These are phyloP conservation scores for Spinus olivaceus DNA, from an alignment of 2,797 vertebrate species.

Conservation along the genomic window DNA sequence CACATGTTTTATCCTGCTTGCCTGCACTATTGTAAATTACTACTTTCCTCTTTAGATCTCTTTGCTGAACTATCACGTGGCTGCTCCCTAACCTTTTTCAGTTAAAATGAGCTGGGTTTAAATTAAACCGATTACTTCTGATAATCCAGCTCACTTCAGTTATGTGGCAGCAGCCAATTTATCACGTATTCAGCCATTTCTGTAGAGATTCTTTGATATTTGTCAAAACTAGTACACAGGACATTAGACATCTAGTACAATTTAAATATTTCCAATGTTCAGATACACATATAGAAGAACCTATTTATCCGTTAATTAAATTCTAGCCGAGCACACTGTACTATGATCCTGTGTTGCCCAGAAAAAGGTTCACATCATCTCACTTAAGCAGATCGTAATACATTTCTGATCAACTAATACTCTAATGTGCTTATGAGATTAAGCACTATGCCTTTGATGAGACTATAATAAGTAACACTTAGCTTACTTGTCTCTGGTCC, in stretches of 20 bases:
- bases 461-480: neutral
- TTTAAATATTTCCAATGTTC: neutral
- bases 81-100: slow-evolving; percentile 1
- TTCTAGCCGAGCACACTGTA: neutral
- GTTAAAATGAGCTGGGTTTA: slow-evolving; percentile 27
- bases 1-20: neutral
- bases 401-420: neutral
- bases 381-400: neutral
- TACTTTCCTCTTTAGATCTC: neutral
- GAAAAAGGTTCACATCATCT: neutral
- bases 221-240: neutral
- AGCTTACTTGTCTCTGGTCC: neutral
- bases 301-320: neutral
- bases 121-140: neutral
- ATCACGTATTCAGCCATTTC: neutral
- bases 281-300: neutral
- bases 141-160: neutral
- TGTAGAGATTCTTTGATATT: neutral
- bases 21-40: neutral
- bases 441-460: neutral
- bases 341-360: neutral
- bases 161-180: neutral
- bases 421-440: neutral
- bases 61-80: neutral
- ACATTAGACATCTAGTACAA: neutral